A percentile compares a stretch with the other conserved stretches of the same genome.
phyloP scores from a whole-genome alignment of 2,113 vertebrate species.

The Chroicocephalus ridibundus region DNA sequence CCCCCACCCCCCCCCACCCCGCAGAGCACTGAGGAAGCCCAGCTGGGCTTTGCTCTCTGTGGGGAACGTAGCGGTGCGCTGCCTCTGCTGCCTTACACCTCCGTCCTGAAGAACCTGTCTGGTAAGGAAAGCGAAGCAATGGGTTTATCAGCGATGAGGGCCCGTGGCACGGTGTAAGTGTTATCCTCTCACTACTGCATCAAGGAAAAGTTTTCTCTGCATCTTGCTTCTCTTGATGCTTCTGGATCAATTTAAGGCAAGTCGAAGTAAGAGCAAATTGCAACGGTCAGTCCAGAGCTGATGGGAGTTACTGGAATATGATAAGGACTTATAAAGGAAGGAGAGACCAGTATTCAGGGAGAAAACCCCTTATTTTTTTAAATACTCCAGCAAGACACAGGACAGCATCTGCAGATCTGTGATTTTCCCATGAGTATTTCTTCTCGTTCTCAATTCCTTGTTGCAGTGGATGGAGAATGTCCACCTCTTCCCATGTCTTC shows the following conservation, averaged over 20 bases:
- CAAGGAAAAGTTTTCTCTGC: not conserved
- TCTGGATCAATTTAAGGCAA: not conserved
- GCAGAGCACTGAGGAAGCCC: not conserved
- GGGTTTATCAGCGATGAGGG: rapidly evolving
- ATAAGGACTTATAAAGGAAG: not conserved
- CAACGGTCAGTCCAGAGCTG: not conserved
- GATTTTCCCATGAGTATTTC: not conserved
- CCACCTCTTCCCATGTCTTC: not conserved
- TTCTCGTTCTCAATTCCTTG: not conserved
- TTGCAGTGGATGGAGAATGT: not conserved
- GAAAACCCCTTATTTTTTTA: not conserved
- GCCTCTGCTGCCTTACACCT: not conserved
- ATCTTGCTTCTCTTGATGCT: not conserved
- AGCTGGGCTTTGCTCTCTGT: not conserved
- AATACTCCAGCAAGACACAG: not conserved
- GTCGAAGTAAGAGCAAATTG: not conserved
- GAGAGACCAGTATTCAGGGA: not conserved
- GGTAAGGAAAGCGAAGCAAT: rapidly evolving
- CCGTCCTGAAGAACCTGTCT: rapidly evolving
- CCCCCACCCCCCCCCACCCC: not conserved
- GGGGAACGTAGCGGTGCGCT: not conserved
- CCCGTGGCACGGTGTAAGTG: not conserved
- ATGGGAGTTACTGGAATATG: not conserved
- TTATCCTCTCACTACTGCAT: not conserved
- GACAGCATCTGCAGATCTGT: not conserved